Evolutionary conservation across 1,140 invertebrate species (phyloP), one percentile per base, ranked within the genome.

Genomic region (Ctenoplectra terminalis): DNA sequence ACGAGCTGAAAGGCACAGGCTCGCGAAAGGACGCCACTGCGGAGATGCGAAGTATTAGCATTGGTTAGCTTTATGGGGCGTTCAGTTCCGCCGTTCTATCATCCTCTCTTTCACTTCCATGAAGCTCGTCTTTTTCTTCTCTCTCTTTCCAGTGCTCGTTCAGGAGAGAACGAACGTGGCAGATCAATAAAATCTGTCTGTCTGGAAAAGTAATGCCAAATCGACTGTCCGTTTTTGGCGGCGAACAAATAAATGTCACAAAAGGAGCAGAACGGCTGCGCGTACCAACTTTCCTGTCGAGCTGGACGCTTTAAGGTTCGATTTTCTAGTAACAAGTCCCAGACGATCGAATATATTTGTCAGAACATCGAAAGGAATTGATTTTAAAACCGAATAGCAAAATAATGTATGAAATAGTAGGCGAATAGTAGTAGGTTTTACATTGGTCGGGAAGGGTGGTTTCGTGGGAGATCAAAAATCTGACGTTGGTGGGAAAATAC

Each of bases 21-120:
- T 85, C 88, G 78, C 66, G 43, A 66, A 75, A 87, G 84, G 87
- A 90, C 92, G 92, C 92, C 91, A 90, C 88, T 92, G 92, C 89
- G 85, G 90, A 90, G 90, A 92, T 90, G 87, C 91, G 92, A 92
- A 91, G 91, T 94, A 93, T 94, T 93, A 94, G 93, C 93, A 94
- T 94, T 93, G 93, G 93, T 94, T 94, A 94, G 93, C 92, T 94
- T 94, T 94, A 93, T 94, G 92, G 92, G 90, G 92, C 93, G 92
- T 93, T 93, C 93, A 94, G 90, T 94, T 94, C 93, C 93, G 92
- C 89, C 84, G 89, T 87, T 88, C 88, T 88, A 81, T 89, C 82
- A 43, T 73, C 61, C 63, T 75, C 40, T 79, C 66, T 82, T 61
- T 85, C 81, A 76, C 34, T 70, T 83, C 66, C 43, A 66, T 23